Base-by-base conservation (phyloP, 2,888 invertebrate species). In the Tetanocera ferruginea region DNA sequence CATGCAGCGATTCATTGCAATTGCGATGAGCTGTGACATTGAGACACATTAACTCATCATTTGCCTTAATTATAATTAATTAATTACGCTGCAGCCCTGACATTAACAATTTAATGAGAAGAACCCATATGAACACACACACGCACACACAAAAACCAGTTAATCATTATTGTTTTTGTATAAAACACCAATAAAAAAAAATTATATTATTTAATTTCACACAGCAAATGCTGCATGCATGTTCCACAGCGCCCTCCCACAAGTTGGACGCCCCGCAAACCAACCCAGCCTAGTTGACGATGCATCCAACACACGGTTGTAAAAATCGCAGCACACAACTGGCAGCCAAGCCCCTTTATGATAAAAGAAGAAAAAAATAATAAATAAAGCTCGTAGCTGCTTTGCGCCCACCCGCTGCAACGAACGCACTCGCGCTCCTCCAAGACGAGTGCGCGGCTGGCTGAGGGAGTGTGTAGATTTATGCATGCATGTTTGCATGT, bases 271-370 rank as follows among this genome's bases (percentile, higher is more conserved):
- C 43, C 14, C 43, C 1, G 1, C 43, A 14, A 60, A 25, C 5
- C 28, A 25, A 60, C 43, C 60, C 25, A 5, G 25, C 9, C 60
- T 25, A 28, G 60, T 60, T 60, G 25, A 25, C 11, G 60, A 19
- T 43, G 43, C 43, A 52, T 11, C 69, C 69, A 69, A 3, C 37
- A 31, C 28, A 25, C 49, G 69, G 5, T 69, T 64, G 64, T 31
- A 34, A 34, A 34, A 28, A 62, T 17, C 23, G 25, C 28, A 8
- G n/a, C 34, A 28, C 69, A n/a, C 49, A 69, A 66, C 34, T 66
- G 66, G 19, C 69, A 43, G 69, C 51, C 69, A 69, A 69, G 69
- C 69, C 69, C 69, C 69, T 69, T 5, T 43, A 14, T 43, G 43
- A 11, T n/a, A 69, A 69, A 28, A 51, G 14, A 37, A 25, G 0